phyloP scores from a whole-genome alignment of 2,113 vertebrate species.

The Condylura cristata region DNA sequence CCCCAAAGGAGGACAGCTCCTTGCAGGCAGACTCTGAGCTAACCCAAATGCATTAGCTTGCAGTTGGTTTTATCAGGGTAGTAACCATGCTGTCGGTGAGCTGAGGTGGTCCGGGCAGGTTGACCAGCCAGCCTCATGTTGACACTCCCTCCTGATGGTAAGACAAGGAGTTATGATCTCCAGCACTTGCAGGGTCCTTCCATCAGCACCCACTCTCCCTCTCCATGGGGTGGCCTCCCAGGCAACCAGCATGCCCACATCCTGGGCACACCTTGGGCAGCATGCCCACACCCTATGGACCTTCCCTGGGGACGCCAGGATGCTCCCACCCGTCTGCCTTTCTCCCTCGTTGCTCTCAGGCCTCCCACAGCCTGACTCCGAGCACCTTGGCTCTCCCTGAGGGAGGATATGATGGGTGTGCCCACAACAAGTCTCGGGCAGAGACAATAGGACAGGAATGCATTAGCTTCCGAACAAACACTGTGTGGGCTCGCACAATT shows the following conservation, averaged over 20 bases:
- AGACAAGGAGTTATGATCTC: background rate
- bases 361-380: constrained; percentile 30
- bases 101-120: background rate
- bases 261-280: constrained; percentile 50
- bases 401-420: constrained; percentile 81
- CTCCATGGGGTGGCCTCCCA: constrained; percentile 25
- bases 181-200: background rate
- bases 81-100: background rate
- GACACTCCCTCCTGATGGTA: background rate
- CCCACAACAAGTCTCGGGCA: constrained; percentile 72
- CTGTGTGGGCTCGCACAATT: constrained; percentile 73
- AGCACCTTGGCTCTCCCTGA: constrained; percentile 72
- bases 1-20: background rate
- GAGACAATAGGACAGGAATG: constrained; percentile 82
- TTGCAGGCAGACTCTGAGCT: background rate
- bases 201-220: background rate
- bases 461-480: constrained; percentile 79
- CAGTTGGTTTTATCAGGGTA: background rate
- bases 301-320: background rate
- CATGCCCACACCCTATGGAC: background rate
- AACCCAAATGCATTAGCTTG: background rate
- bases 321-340: background rate
- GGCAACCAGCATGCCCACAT: constrained; percentile 9
- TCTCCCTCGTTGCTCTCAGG: background rate
- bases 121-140: background rate